Evolutionary conservation across 2,797 vertebrate genomes (phyloP).

Genomic region (Phoeniculus purpureus): DNA sequence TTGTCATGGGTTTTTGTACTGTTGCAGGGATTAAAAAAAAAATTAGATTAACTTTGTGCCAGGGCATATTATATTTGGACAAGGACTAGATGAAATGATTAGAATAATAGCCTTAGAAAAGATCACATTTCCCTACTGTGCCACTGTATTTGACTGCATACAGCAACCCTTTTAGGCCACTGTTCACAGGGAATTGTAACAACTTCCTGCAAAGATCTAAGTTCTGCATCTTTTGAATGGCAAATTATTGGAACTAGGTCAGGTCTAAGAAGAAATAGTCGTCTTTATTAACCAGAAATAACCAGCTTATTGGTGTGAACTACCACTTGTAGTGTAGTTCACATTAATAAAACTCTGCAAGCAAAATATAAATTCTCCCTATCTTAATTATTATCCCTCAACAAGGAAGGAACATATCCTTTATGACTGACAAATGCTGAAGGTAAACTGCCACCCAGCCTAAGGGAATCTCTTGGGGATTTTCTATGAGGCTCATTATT

Average conservation of each 20-base stretch:
- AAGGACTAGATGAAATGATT: constrained; percentile 75
- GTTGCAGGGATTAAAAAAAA: constrained; percentile 65
- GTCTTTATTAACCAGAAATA: constrained; percentile 38
- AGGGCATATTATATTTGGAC: constrained; percentile 73
- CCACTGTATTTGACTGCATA: constrained; percentile 45
- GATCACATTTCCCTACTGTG: constrained; percentile 69
- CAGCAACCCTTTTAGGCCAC: constrained; percentile 47
- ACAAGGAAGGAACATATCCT: background rate
- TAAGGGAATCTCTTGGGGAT: background rate
- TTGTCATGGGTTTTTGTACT: constrained; percentile 69
- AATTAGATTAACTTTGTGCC: constrained; percentile 72
- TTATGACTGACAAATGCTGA: background rate
- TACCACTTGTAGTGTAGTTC: background rate
- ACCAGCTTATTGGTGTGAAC: background rate
- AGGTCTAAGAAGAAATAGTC: constrained; percentile 58
- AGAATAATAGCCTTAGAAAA: constrained; percentile 75
- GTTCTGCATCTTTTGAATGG: constrained; percentile 48
- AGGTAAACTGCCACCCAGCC: background rate
- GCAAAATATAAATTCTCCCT: background rate
- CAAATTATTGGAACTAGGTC: constrained; percentile 65
- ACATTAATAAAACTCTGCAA: background rate
- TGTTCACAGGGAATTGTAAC: constrained; percentile 66
- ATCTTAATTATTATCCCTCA: background rate
- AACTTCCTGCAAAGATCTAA: constrained; percentile 75
- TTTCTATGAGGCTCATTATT: background rate